These are phyloP conservation scores for Nipponacmea schrenckii DNA, from an alignment of 2,888 invertebrate species.

Conservation along the genomic window DNA sequence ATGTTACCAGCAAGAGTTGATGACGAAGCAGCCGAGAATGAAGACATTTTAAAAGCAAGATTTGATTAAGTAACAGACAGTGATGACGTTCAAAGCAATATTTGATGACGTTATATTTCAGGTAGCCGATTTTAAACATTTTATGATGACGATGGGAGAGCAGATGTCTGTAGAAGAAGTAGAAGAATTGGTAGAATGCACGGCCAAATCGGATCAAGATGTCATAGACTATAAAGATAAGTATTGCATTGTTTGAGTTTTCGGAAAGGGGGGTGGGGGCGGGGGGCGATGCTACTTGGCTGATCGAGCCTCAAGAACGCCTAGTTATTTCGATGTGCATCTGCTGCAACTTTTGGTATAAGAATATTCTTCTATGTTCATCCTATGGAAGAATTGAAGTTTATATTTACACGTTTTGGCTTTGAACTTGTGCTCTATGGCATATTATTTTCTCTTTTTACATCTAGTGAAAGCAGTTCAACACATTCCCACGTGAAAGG, in stretches of 20 bases:
- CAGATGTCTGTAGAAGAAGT: slow-evolving; percentile 57
- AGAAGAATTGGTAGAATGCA: slow-evolving; percentile 50
- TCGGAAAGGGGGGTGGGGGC: not conserved
- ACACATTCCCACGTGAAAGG: slow-evolving; percentile 1
- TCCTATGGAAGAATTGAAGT: no score
- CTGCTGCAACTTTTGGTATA: no score
- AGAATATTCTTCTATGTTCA: no score
- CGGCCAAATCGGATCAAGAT: slow-evolving; percentile 45
- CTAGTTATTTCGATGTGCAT: no score
- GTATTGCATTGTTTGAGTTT: not conserved
- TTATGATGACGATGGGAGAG: slow-evolving; percentile 59
- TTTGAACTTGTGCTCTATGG: not conserved
- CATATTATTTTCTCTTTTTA: not conserved
- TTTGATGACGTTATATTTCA: not conserved
- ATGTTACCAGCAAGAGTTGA: no score
- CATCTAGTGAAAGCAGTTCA: slow-evolving; percentile 1
- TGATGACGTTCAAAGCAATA: no score
- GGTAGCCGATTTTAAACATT: slow-evolving; percentile 50
- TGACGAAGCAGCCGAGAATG: no score
- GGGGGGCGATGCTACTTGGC: not conserved
- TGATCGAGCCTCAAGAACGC: no score
- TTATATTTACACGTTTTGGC: no score
- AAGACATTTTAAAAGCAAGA: no score
- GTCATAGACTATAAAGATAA: slow-evolving; percentile 56
- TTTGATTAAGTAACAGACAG: no score